Evolutionary conservation across 2,797 vertebrate species (phyloP).

Genomic region (Anguilla marmorata): DNA sequence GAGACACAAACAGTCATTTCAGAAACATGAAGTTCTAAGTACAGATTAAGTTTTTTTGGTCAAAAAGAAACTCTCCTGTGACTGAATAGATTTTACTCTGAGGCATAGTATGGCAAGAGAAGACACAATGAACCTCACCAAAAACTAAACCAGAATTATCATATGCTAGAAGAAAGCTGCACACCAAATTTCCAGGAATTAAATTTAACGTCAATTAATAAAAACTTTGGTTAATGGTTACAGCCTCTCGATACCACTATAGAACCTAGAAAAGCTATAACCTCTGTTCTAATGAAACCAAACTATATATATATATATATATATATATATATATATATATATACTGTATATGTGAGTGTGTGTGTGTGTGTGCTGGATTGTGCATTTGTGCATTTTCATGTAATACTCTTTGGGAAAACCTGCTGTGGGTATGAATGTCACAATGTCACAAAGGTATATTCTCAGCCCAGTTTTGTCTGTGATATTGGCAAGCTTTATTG

Average conservation of each 20-base stretch:
- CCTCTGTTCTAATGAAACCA: neutral
- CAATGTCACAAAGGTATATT: slow-evolving; percentile 64
- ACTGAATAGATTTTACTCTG: neutral
- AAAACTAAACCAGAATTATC: neutral
- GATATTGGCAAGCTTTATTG: slow-evolving; percentile 68
- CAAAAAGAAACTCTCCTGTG: neutral
- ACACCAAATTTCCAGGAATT: neutral
- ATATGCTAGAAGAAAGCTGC: neutral
- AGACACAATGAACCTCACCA: neutral
- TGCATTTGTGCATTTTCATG: slow-evolving; percentile 62
- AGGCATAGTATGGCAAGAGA: neutral
- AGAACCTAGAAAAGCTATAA: neutral
- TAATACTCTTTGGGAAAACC: slow-evolving; percentile 61
- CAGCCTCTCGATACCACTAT: slow-evolving; percentile 6
- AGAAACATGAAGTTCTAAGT: neutral
- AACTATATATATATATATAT: neutral
- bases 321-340: neutral
- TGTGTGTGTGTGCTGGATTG: slow-evolving; percentile 54
- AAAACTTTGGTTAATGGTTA: neutral
- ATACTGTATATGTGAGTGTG: neutral
- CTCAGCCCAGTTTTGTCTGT: slow-evolving; percentile 68
- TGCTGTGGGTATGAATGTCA: slow-evolving; percentile 67
- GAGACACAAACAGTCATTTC: neutral
- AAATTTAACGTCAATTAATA: too few relatives aligned
- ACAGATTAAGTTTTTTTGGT: neutral